Conservation (phyloP, 2,888 invertebrate genomes). For the Meteorus colon region DNA sequence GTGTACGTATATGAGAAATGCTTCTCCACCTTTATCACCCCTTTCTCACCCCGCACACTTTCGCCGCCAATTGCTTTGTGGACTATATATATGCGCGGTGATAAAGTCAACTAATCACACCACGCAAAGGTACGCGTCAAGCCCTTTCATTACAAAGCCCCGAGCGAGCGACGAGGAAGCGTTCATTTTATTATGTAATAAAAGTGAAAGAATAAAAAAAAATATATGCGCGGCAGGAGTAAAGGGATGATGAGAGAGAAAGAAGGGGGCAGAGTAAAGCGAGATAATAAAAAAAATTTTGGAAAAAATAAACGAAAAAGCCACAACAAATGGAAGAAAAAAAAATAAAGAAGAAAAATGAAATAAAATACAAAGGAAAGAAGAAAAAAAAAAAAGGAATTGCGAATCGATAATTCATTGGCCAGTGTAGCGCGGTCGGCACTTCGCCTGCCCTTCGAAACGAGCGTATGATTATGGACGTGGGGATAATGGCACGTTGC, state of each 20-base stretch:
- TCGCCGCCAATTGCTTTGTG: conserved; percentile 21
- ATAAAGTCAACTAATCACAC: conserved; percentile 50
- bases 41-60: background rate
- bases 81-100: conserved; percentile 36
- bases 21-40: background rate
- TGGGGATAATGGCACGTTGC: conserved; percentile 58
- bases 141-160: conserved; percentile 48
- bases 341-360: conserved; percentile 24
- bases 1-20: background rate
- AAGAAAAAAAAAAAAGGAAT: conserved; percentile 42
- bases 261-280: conserved; percentile 37
- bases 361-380: conserved; percentile 37
- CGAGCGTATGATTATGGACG: conserved; percentile 65
- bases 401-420: conserved; percentile 56
- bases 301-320: conserved; percentile 38
- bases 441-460: conserved; percentile 55
- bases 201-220: conserved; percentile 39
- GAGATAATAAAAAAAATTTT: conserved; percentile 45
- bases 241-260: conserved; percentile 38
- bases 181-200: conserved; percentile 40
- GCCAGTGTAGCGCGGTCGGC: conserved; percentile 45
- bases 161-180: conserved; percentile 42
- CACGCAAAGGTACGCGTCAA: conserved; percentile 31
- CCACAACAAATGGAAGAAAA: conserved; percentile 39
- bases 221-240: conserved; percentile 18